phyloP scores from a whole-genome alignment of 2,113 vertebrate species.

The Microtus ochrogaster region DNA sequence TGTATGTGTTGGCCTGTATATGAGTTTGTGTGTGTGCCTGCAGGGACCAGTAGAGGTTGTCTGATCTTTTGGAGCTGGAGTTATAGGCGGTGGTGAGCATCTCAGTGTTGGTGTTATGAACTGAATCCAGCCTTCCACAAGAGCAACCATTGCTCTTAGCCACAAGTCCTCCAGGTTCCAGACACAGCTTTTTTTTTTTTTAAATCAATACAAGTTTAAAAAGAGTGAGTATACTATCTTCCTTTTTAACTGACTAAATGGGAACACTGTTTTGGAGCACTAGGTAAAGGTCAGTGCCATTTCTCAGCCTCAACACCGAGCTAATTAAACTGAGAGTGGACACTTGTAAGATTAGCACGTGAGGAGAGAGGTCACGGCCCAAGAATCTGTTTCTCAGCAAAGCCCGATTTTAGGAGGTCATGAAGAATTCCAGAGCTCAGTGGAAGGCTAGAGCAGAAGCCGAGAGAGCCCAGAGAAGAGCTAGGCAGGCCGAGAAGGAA shows the following conservation, averaged over 20 bases:
- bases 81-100: neutral
- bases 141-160: neutral
- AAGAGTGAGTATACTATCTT: neutral
- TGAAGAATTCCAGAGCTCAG: neutral
- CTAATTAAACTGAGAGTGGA: neutral
- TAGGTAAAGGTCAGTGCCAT: neutral
- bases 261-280: conserved; percentile 16
- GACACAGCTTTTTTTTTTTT: too few species aligned
- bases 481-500: neutral
- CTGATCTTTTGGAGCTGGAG: neutral
- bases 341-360: neutral
- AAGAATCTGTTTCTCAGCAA: neutral
- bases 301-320: neutral
- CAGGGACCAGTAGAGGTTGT: neutral
- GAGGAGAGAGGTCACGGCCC: neutral
- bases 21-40: too few species aligned
- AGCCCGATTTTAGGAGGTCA: neutral
- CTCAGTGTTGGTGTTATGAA: neutral
- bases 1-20: neutral
- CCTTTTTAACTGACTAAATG: neutral
- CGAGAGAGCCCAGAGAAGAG: neutral
- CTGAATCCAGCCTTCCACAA: neutral
- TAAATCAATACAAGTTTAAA: neutral
- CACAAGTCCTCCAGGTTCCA: neutral
- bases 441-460: neutral